Base-by-base conservation (phyloP, 2,888 invertebrate genomes). In the Geophilus truncorum region DNA sequence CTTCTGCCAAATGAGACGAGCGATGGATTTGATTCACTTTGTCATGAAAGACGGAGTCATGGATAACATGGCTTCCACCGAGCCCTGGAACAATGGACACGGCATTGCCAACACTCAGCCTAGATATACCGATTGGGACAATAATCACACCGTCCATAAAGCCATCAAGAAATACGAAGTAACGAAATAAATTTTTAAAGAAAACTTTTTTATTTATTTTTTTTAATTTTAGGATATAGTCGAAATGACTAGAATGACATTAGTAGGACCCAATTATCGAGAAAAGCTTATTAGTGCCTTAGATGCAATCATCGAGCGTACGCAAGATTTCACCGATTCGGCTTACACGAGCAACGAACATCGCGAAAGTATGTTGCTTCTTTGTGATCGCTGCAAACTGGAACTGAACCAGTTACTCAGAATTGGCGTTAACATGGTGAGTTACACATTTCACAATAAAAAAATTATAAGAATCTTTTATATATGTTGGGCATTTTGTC, bases 261-360 rank as follows among this genome's bases (percentile, higher is more conserved):
- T 93, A 83, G 90, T 92, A 82, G 91, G 91, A 23, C 89, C 91
- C 34, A 89, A 89, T 81, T 88, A 89, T 82, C 85, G 96, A 85
- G 94, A 96, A 85, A 93, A 95, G 83, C 90, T 98, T 80, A 92
- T 94, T 30, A 89, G 92, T 84, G 94, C 96, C 82, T 90, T 98
- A 85, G 95, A 98, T 85, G 92, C 94, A 83, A 92, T 97, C 82
- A 92, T 96, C 83, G 98, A 99, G 89, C 92, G 97, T 86, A 96
- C 96, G 82, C 90, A 90, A 90, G 98, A 99, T 89, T 99, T 99
- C 89, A 99, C 98, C 80, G 98, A 99, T 90, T 98, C 98, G 83
- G 97, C 98, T 83, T 99, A 98, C 89, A 99, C 98, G 82, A 94
- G 94, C 84, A 97, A 98, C 88, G 96, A 97, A 86, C 96, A 97